Evolutionary conservation across 2,113 vertebrate species (phyloP), one percentile per base, ranked within the genome.

Genomic region (Calcarius ornatus): DNA sequence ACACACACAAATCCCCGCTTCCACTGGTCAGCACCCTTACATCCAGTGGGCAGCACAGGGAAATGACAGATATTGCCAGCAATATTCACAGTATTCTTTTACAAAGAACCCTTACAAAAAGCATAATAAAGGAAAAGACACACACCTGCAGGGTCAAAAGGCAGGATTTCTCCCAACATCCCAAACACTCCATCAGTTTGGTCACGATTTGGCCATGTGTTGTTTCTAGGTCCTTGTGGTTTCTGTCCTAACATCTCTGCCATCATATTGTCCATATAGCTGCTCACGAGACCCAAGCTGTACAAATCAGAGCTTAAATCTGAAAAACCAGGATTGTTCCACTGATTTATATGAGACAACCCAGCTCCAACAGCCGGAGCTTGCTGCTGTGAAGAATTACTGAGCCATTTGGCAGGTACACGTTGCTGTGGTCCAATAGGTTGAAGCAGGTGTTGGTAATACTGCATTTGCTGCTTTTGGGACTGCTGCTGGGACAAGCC

Each of bases 201-300:
- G 97, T 99, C 99, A 90, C 99, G 98, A 97, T 99, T 99, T 76
- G 99, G 99, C 99, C 99, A 99, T 2, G 99, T 99, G 96, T 99
- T 99, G 97, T 99, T 99, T 76, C 99, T 99, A 60, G 99, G 99
- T 94, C 99, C 99, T 96, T 99, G 99, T 2, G 99, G 98, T 96
- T 99, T 99, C 96, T 99, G 99, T 50, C 99, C 99, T 94, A 99
- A 97, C 98, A 99, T 99, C 96, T 99, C 99, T 2, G 99, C 99
- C 99, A 99, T 98, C 96, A 99, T 97, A 27, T 98, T 99, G 98
- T 99, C 99, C 99, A 99, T 99, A 95, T 99, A 99, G 96, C 98
- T 99, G 98, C 99, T 99, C 94, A 99, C 99, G 71, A 99, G 98
- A 68, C 99, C 99, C 97, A 99, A 97, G 90, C 99, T 99, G 97